Base-by-base conservation (phyloP, 2,888 invertebrate genomes). In the Eumerus sabulonum region DNA sequence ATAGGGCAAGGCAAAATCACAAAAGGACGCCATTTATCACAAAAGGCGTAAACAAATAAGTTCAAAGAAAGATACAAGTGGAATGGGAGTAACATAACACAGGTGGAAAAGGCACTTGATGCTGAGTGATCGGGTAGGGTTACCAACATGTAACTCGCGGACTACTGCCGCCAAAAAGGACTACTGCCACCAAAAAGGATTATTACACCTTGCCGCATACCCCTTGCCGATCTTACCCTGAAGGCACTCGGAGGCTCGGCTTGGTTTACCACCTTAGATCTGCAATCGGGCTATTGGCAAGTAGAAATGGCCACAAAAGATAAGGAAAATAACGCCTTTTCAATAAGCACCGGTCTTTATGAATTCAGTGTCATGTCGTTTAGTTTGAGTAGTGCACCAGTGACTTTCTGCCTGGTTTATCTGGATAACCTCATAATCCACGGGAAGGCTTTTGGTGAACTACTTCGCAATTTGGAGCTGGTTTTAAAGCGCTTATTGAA, bases 321-420 rank as follows among this genome's bases (percentile, higher is more conserved):
- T 42, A 67, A 71, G 59, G 73, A 83, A 54, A 83, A 84, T 82
- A 40, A 51, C 11, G 53, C 51, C 0, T 54, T 53, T 35, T 44
- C 18, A 9, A 64, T 45, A n/a, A 16, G 51, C 3, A 44, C 42
- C 11, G 51, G 44, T 7, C 16, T 53, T 9, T 47, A 45, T 51
- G 42, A 63, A 38, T 84, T 84, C 47, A 82, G 74, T 1, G 82
- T 84, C 0, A 84, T 83, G 83, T 82, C 82, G 1, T 82, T 82
- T 68, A 76, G 66, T 40, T 51, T 76, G 7, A 70, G 51, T 27
- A 76, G 71, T 35, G 74, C 66, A 12, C 56, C 82, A 11, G 81
- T 81, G 3, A 82, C 82, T 9, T 82, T 82, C 54, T 83, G 81
- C 40, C 16, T 82, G 16, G 73, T 82, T 3, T 82, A 82, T 54